A percentile compares a stretch with the other conserved stretches of the same genome.
These are phyloP conservation scores for Holothuria leucospilota DNA, from an alignment of 53 echinoderm and acorn worm species.

Conservation along the genomic window DNA sequence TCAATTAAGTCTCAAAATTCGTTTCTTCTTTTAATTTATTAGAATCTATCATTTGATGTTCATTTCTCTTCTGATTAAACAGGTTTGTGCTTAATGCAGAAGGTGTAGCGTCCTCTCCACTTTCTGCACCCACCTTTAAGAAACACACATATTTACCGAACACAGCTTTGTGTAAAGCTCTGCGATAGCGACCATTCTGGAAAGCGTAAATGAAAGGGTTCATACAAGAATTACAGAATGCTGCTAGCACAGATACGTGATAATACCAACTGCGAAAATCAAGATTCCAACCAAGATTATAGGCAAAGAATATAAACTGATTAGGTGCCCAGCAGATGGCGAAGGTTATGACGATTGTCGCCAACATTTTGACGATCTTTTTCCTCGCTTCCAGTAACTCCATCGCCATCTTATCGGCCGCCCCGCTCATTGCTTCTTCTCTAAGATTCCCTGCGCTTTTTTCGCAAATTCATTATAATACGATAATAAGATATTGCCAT, in stretches of 20 bases:
- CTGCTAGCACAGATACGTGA: slow-evolving; percentile 80
- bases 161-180: slow-evolving; percentile 70
- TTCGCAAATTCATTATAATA: slow-evolving; percentile 72
- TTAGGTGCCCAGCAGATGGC: slow-evolving; percentile 95
- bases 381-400: slow-evolving; percentile 82
- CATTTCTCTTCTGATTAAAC: no score
- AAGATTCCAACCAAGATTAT: slow-evolving; percentile 85
- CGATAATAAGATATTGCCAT: slow-evolving; percentile 85
- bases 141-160: slow-evolving; percentile 12
- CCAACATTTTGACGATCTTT: slow-evolving; percentile 84
- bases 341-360: slow-evolving; percentile 82
- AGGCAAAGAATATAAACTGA: slow-evolving; percentile 88
- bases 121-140: background rate
- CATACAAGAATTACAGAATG: slow-evolving; percentile 93
- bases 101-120: no score
- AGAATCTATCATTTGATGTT: no score
- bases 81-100: no score
- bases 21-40: no score
- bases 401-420: slow-evolving; percentile 66
- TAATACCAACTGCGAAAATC: slow-evolving; percentile 95
- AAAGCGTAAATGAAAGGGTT: slow-evolving; percentile 95
- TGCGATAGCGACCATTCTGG: slow-evolving; percentile 78
- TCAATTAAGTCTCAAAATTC: no score
- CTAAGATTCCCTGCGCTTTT: slow-evolving; percentile 64
- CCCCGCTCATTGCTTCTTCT: slow-evolving; percentile 53